Evolutionary conservation across 2,113 vertebrate species (phyloP), one percentile per base, ranked within the genome.

Genomic region (Upupa epops): DNA sequence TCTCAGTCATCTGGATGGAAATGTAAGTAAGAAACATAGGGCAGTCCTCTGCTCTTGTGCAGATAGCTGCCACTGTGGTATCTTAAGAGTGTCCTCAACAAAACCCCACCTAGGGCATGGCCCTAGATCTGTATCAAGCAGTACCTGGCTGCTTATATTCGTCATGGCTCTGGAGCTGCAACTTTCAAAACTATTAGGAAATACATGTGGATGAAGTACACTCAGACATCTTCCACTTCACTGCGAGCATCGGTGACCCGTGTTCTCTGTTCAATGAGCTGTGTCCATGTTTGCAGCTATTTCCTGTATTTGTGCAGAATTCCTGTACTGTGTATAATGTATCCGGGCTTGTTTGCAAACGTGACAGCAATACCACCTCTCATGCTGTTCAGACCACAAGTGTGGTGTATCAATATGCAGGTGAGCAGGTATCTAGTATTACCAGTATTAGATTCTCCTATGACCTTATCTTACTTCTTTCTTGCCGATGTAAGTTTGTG

Each of bases 61-160:
- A n/a, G n/a, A n/a, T n/a, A n/a, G n/a, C n/a, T n/a, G n/a, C n/a
- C n/a, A n/a, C n/a, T n/a, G n/a, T n/a, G n/a, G n/a, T n/a, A n/a
- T n/a, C n/a, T n/a, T n/a, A n/a, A n/a, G n/a, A n/a, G 17, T 29
- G 13, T 21, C 3, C 1, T 1, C 1, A 3, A 45, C 65, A 26
- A 46, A 32, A 2, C 46, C 69, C 42, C 25, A 61, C 15, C 31
- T 1, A 2, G 21, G n/a, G 26, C 31, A 17, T 25, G 45, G 17
- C 49, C 32, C 46, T n/a, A 22, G 56, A 31, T 17, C 13, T 36
- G 6, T 21, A 1, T 17, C 3, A 3, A 6, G 32, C 8, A 42
- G 5, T 21, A 3, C 12, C 13, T 6, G 49, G 46, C 45, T 66
- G 64, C 73, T 31, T 24, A 15, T 12, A 6, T 4, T 11, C 63